These are phyloP conservation scores for Sakesphorus luctuosus DNA, from an alignment of 2,113 vertebrate genomes.

Conservation along the genomic window DNA sequence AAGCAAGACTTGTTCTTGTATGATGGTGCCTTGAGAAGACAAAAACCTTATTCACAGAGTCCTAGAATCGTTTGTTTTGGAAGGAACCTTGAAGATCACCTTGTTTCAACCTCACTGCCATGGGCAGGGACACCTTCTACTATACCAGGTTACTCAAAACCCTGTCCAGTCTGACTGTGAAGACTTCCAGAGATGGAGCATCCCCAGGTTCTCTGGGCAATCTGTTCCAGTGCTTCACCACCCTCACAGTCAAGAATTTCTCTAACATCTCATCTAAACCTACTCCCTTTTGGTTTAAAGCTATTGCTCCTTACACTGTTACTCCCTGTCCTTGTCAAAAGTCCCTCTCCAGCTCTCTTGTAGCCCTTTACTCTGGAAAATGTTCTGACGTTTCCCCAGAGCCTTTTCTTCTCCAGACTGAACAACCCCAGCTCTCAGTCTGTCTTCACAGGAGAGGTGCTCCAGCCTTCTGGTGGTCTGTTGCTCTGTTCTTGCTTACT, in stretches of 20 bases:
- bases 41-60: not conserved
- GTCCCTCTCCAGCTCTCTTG: not conserved
- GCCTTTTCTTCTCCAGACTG: not conserved
- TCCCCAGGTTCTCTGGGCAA: not conserved
- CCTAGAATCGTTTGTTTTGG: not conserved
- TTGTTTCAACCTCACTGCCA: not conserved
- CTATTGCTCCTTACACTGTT: not conserved
- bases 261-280: not conserved
- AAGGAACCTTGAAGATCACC: not conserved
- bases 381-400: not conserved
- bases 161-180: not conserved
- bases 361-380: not conserved
- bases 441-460: not conserved
- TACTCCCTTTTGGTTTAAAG: not conserved
- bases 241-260: not conserved
- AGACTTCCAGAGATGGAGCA: not conserved
- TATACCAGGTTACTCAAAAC: not conserved
- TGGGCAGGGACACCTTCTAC: not conserved
- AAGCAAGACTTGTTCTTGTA: rapidly evolving
- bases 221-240: not conserved
- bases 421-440: not conserved
- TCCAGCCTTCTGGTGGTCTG: not conserved
- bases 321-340: not conserved
- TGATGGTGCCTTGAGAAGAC: not conserved
- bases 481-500: not conserved